These are phyloP conservation scores for Carterocephalus palaemon DNA, from an alignment of 2,888 invertebrate species.

Conservation along the genomic window DNA sequence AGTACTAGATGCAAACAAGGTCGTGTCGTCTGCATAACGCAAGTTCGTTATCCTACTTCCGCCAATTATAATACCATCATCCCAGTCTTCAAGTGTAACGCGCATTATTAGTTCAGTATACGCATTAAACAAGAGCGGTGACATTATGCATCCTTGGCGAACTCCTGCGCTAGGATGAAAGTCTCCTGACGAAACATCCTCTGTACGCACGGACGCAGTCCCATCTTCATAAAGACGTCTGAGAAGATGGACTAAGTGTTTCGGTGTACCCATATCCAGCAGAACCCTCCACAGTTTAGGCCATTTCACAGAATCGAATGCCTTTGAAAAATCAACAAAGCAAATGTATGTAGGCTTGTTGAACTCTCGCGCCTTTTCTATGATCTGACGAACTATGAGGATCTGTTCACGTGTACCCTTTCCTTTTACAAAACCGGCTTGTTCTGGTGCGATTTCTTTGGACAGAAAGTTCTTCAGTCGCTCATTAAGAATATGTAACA, in stretches of 20 bases:
- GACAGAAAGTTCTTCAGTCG: background rate
- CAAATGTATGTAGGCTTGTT: background rate
- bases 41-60: no score
- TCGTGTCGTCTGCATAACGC: conserved; percentile 21
- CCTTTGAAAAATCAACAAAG: background rate
- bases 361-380: background rate
- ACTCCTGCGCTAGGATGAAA: conserved; percentile 24
- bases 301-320: no score
- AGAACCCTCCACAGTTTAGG: conserved; percentile 10
- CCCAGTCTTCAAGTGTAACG: conserved; percentile 19
- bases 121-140: conserved; percentile 23
- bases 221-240: conserved; percentile 13
- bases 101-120: conserved; percentile 26
- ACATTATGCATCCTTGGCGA: conserved; percentile 23
- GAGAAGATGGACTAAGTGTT: conserved; percentile 20
- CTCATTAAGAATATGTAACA: conserved; percentile 2
- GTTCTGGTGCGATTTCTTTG: no score
- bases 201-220: conserved; percentile 17
- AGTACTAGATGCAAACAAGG: conserved; percentile 14
- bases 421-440: no score
- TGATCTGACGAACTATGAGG: no score
- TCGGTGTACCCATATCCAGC: conserved; percentile 17
- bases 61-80: background rate
- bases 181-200: conserved; percentile 9
- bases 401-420: no score